phyloP scores from a whole-genome alignment of 2,113 vertebrate genomes.

The Cynoglossus semilaevis region DNA sequence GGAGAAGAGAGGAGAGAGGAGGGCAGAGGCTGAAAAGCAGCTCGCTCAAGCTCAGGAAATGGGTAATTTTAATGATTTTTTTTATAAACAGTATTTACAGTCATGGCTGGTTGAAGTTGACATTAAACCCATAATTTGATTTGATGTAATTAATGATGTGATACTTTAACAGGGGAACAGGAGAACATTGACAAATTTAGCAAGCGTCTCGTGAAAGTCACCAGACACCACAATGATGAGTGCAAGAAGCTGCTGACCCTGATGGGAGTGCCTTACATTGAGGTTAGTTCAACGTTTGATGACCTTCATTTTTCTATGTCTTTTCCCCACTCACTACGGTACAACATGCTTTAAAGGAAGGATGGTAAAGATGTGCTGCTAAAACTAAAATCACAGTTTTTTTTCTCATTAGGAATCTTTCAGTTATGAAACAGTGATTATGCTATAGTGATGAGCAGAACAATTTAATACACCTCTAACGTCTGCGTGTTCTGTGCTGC shows the following conservation, averaged over 20 bases:
- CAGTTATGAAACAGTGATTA: too few relatives aligned
- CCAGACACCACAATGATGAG: constrained; percentile 90
- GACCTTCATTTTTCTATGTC: too few relatives aligned
- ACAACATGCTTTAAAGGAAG: too few relatives aligned
- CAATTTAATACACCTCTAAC: too few relatives aligned
- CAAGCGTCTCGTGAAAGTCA: constrained; percentile 94
- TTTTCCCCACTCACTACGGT: too few relatives aligned
- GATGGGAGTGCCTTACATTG: constrained; percentile 94
- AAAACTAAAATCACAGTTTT: too few relatives aligned
- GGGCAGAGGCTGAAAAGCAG: constrained; percentile 89
- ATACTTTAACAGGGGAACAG: constrained; percentile 73
- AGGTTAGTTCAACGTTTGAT: constrained; percentile 58
- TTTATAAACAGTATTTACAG: too few relatives aligned
- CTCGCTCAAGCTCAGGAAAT: constrained; percentile 88
- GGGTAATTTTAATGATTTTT: constrained; percentile 55
- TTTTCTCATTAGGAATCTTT: too few relatives aligned
- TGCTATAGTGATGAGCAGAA: too few relatives aligned
- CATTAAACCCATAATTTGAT: not conserved
- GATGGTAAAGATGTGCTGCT: too few relatives aligned
- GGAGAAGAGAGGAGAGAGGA: constrained; percentile 86
- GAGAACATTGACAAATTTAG: constrained; percentile 89
- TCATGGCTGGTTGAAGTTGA: not conserved
- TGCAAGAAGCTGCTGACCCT: constrained; percentile 88
- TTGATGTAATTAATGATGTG: not conserved
- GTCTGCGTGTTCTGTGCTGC: not conserved